phyloP scores from a whole-genome alignment of 2,797 vertebrate species.

The Percopsis omiscomaycus region DNA sequence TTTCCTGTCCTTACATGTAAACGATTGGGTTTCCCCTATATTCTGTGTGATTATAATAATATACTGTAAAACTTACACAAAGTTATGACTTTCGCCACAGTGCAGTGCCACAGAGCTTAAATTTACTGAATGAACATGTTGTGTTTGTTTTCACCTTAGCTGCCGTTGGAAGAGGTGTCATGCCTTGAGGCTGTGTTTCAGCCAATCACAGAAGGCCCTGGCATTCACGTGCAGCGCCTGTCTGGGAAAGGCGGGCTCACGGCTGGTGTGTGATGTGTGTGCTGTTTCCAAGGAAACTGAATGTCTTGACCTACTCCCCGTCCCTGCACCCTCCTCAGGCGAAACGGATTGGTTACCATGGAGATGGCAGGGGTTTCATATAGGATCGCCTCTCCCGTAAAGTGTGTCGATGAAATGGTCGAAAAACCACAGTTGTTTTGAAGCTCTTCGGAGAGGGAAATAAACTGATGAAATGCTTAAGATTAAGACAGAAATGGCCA shows the following conservation, averaged over 20 bases:
- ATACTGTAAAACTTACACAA: not conserved
- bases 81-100: conserved; percentile 11
- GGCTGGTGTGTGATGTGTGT: conserved; percentile 50
- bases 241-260: conserved; percentile 28
- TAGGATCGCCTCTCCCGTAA: conserved; percentile 58
- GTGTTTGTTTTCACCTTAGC: conserved; percentile 53
- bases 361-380: conserved; percentile 54
- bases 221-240: conserved; percentile 40
- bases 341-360: conserved; percentile 55
- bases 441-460: not conserved
- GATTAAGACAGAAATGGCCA: no score
- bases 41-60: not conserved
- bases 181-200: conserved; percentile 53
- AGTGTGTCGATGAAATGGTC: conserved; percentile 54
- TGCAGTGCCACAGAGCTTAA: not conserved
- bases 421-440: conserved; percentile 26
- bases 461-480: no score
- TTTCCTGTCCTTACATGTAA: no score
- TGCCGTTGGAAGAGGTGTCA: conserved; percentile 45
- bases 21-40: not conserved
- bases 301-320: conserved; percentile 60
- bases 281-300: conserved; percentile 65
- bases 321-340: conserved; percentile 50
- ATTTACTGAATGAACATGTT: conserved; percentile 22
- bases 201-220: conserved; percentile 57